Base-by-base conservation (phyloP, 2,113 vertebrate species). In the Laticauda colubrina region DNA sequence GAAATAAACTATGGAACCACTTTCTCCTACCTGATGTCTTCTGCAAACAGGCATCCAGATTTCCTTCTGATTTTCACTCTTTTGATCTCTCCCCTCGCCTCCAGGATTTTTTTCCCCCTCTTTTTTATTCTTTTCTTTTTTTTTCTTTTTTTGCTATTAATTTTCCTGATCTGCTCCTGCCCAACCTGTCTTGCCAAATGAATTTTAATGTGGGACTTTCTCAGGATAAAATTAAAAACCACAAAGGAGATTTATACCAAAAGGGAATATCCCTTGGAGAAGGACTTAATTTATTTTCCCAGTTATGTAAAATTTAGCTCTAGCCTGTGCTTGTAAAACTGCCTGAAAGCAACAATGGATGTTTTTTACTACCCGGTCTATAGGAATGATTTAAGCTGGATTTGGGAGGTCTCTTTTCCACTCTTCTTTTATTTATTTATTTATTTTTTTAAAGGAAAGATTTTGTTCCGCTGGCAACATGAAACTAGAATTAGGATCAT, bases 261-360 rank as follows among this genome's bases (percentile, higher is more conserved):
- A 93, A 64, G 59, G 64, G 92, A 96, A 24, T 56, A 91, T 97
- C 75, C 90, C 92, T 90, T 94, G 93, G 93, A 96, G 75, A 94
- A 96, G 75, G 75, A 0, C 53, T 85, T 96, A 93, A 97, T 96
- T 97, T 96, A 96, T 96, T 95, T 96, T 95, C 94, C 87, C 87
- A 95, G 93, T 97, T 96, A 96, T 1, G 14, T 93, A 96, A 97
- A 97, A 97, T 95, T 97, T 93, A 95, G 94, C 69, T 96, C 92
- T 95, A 87, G 54, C 3, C 0, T 92, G 0, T 92, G 90, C 90
- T 91, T 95, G 94, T 96, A 97, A 97, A 97, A 89, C 93, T 24
- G 20, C 94, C 95, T 54, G 64, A 87, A 96, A 97, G 93, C 55
- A 94, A 43, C 89, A 94, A 88, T 91, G 92, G 92, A 89, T 95